Conservation (phyloP, 2,888 invertebrate species). For the Hanleya hanleyi region DNA sequence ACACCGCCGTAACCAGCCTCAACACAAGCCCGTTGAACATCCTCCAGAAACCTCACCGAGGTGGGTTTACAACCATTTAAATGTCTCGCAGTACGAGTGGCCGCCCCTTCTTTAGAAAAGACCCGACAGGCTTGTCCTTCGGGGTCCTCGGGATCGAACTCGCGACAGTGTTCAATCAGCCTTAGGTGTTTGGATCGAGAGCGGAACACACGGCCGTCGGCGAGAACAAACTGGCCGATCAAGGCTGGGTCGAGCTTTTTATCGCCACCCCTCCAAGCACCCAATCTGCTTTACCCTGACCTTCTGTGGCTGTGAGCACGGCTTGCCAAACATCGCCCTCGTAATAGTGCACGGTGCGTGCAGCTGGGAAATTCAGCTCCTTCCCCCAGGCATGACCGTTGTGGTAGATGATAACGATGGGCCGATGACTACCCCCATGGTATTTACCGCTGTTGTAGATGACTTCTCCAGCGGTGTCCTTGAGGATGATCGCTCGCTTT, state of each 20-base stretch:
- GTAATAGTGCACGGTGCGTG: constrained; percentile 10
- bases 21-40: not conserved
- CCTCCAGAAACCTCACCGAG: not conserved
- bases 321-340: constrained; percentile 29
- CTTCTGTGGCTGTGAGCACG: constrained; percentile 19
- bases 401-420: constrained; percentile 24
- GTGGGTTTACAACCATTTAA: not conserved
- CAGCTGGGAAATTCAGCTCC: constrained; percentile 17
- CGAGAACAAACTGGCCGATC: constrained; percentile 30
- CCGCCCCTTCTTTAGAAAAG: not conserved
- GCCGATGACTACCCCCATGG: constrained; percentile 8
- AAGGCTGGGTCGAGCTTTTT: not conserved
- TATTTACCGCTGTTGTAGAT: constrained; percentile 21
- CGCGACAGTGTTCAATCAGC: not conserved
- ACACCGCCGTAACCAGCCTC: not conserved
- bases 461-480: constrained; percentile 17
- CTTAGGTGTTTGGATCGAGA: not conserved
- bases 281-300: constrained; percentile 21
- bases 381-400: constrained; percentile 32
- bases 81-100: not conserved
- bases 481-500: constrained; percentile 21
- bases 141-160: not conserved
- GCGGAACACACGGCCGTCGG: constrained; percentile 14
- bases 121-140: not conserved
- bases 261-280: constrained; percentile 11